Percentiles rank a stretch among this genome's conserved stretches.
phyloP scores from a whole-genome alignment of 2,888 invertebrate genomes.

The Tuta absoluta region DNA sequence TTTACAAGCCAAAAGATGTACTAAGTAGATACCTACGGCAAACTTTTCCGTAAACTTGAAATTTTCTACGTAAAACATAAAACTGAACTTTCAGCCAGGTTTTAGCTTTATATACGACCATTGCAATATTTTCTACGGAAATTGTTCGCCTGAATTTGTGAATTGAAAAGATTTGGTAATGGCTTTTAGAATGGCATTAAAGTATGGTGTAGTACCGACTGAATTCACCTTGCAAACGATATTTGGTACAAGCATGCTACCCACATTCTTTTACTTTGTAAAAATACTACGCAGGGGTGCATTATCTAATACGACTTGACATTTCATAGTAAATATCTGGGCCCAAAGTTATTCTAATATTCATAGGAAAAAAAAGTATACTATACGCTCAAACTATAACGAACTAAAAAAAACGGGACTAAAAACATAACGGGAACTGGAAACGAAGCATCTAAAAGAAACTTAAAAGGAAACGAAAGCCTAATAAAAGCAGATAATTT shows the following conservation, averaged over 20 bases:
- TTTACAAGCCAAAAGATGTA: conserved; percentile 4
- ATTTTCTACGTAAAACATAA: neutral
- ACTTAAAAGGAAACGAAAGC: neutral
- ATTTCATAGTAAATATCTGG: neutral
- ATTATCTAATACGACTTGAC: neutral
- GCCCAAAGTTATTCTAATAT: neutral
- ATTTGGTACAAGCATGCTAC: neutral
- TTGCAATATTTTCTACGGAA: conserved; percentile 1
- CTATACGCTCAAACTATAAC: neutral
- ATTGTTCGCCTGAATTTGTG: neutral
- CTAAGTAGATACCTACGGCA: neutral
- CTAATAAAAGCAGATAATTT: neutral
- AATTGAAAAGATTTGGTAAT: neutral
- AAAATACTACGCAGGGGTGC: neutral
- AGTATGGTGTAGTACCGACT: neutral
- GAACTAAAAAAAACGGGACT: too few species aligned
- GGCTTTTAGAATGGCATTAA: neutral
- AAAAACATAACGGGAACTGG: too few species aligned
- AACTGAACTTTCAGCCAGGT: neutral
- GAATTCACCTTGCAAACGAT: conserved; percentile 13
- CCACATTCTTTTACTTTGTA: conserved; percentile 4
- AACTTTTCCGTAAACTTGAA: neutral
- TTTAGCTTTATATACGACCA: neutral
- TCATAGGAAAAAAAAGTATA: neutral
- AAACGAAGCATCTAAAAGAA: too few species aligned